Evolutionary conservation across 1,140 invertebrate genomes (phyloP).

Genomic region (Eriocheir sinensis): DNA sequence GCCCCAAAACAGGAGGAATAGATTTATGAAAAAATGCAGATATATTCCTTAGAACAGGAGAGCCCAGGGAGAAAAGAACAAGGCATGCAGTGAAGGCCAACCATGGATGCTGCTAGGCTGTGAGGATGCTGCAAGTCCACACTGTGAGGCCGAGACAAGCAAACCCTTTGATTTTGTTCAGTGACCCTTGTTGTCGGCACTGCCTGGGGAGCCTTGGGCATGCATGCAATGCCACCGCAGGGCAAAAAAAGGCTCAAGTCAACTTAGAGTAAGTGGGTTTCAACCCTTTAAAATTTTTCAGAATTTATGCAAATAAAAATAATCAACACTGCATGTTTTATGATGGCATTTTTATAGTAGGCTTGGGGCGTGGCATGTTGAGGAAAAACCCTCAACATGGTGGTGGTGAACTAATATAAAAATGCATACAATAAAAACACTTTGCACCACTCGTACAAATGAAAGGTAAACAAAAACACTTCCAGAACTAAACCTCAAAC

Average conservation of each 20-base stretch:
- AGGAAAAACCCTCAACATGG: not conserved
- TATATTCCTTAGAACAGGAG: not conserved
- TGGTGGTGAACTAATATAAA: not conserved
- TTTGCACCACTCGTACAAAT: no score
- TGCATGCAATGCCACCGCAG: not conserved
- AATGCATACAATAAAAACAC: not conserved
- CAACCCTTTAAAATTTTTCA: not conserved
- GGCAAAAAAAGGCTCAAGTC: not conserved
- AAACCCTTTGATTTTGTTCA: constrained; percentile 77
- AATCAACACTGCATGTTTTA: not conserved
- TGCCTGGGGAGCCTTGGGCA: constrained; percentile 50
- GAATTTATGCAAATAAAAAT: not conserved
- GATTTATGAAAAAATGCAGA: not conserved
- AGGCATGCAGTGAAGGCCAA: constrained; percentile 70
- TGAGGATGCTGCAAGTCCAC: constrained; percentile 71
- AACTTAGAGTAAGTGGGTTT: not conserved
- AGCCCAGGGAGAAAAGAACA: not conserved
- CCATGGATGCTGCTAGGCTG: constrained; percentile 74
- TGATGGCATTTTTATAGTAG: not conserved
- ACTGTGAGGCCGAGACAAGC: constrained; percentile 67
- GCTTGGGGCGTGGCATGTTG: not conserved
- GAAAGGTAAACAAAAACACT: no score
- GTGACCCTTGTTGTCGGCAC: constrained; percentile 59
- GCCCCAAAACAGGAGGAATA: not conserved
- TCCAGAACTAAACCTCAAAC: no score